Evolutionary conservation across 2,113 vertebrate species (phyloP).

Genomic region (Semnopithecus entellus): DNA sequence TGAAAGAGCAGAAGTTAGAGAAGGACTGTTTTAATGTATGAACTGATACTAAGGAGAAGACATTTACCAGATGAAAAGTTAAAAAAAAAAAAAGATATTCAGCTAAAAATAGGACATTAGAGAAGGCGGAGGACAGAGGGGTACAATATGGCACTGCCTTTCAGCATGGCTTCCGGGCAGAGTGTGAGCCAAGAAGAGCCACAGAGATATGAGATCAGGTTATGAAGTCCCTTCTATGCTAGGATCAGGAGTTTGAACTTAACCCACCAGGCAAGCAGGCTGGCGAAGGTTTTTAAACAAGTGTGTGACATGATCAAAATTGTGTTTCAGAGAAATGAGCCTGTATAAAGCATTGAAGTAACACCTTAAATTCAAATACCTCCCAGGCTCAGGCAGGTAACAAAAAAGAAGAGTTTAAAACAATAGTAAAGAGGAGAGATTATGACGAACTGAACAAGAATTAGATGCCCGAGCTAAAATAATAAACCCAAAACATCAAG

Average conservation of each 20-base stretch:
- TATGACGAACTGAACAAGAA: neutral
- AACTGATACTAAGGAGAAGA: neutral
- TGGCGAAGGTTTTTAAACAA: neutral
- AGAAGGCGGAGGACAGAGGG: neutral
- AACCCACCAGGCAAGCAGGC: neutral
- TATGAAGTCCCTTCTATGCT: neutral
- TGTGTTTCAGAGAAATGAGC: neutral
- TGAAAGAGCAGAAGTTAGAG: neutral
- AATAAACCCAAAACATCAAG: too few relatives aligned
- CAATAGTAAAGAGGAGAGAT: neutral
- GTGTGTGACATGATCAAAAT: neutral
- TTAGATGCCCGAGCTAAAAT: neutral
- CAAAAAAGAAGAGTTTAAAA: neutral
- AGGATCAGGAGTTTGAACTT: neutral
- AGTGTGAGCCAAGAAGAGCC: neutral
- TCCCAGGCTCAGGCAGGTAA: neutral
- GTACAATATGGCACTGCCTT: accelerated
- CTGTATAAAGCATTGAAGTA: neutral
- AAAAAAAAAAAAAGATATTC: neutral
- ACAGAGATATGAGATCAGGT: neutral
- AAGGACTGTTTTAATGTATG: neutral
- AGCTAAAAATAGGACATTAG: neutral
- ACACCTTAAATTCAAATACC: neutral
- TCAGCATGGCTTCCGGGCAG: neutral
- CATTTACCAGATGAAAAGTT: neutral